These are phyloP conservation scores for Liodrosophila aerea DNA, from an alignment of 2,888 invertebrate genomes.

Conservation along the genomic window DNA sequence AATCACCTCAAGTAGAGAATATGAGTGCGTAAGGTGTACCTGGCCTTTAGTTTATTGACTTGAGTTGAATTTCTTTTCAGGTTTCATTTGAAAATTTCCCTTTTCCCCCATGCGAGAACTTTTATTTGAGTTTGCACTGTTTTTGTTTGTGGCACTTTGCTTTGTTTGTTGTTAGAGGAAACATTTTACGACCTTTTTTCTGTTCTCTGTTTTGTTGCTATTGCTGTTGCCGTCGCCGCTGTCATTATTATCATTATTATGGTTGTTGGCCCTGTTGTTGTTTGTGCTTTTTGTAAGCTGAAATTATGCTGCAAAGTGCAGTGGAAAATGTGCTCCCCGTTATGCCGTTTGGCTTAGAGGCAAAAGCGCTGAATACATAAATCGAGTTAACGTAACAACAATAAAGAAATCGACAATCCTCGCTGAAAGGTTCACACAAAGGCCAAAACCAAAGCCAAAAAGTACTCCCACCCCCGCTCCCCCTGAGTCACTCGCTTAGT, in stretches of 20 bases:
- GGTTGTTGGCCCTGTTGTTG: background rate
- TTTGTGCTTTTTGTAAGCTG: slow-evolving; percentile 23
- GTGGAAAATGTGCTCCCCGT: slow-evolving; percentile 12
- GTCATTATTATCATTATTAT: slow-evolving; percentile 22
- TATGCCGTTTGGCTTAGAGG: slow-evolving; percentile 4
- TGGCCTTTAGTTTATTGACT: slow-evolving; percentile 53
- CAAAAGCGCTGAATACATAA: slow-evolving; percentile 49
- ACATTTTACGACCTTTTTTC: slow-evolving; percentile 47
- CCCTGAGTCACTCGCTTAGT: slow-evolving; percentile 20
- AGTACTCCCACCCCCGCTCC: too few relatives aligned
- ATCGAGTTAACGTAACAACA: slow-evolving; percentile 46
- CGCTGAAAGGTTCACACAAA: slow-evolving; percentile 21
- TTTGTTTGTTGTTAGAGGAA: slow-evolving; percentile 37
- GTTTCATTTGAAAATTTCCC: slow-evolving; percentile 29
- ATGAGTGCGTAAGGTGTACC: slow-evolving; percentile 1
- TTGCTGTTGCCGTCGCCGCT: slow-evolving; percentile 17
- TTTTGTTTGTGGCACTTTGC: slow-evolving; percentile 40
- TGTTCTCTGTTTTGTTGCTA: slow-evolving; percentile 7
- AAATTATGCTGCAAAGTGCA: slow-evolving; percentile 55
- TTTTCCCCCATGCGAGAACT: slow-evolving; percentile 26
- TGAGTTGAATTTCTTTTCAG: slow-evolving; percentile 22
- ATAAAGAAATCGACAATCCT: slow-evolving; percentile 35
- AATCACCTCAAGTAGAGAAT: background rate
- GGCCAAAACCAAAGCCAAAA: slow-evolving; percentile 7
- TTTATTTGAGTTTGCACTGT: slow-evolving; percentile 55